These are phyloP conservation scores for Drosophila saltans DNA, from an alignment of 1,140 invertebrate genomes.

Conservation along the genomic window DNA sequence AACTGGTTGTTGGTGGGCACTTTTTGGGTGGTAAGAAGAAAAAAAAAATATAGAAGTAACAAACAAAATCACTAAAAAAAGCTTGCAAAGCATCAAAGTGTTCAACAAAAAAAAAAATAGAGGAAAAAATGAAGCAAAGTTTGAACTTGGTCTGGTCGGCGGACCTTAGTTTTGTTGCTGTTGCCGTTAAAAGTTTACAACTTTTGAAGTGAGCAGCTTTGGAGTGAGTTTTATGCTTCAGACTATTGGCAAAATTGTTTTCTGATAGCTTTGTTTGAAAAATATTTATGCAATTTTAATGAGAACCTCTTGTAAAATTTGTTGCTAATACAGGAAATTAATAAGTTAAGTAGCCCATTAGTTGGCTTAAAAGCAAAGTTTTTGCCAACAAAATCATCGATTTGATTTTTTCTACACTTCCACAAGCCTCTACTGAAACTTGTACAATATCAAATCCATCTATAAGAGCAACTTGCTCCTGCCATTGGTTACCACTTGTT, in stretches of 20 bases:
- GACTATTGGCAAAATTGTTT: constrained; percentile 62
- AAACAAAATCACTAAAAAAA: constrained; percentile 54
- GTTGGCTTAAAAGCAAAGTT: constrained; percentile 18
- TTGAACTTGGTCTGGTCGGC: constrained; percentile 24
- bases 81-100: constrained; percentile 60
- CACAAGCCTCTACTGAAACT: neutral
- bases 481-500: constrained; percentile 53
- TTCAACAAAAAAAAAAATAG: constrained; percentile 35
- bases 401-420: neutral
- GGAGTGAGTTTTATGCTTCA: constrained; percentile 32
- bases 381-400: constrained; percentile 8
- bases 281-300: constrained; percentile 69
- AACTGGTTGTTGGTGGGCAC: constrained; percentile 30
- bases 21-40: constrained; percentile 24
- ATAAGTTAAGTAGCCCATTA: constrained; percentile 65
- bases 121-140: constrained; percentile 22
- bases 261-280: constrained; percentile 35
- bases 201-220: constrained; percentile 59
- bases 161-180: constrained; percentile 22
- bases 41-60: constrained; percentile 21
- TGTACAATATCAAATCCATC: constrained; percentile 7
- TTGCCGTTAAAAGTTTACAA: constrained; percentile 33
- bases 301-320: constrained; percentile 51
- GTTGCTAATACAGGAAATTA: constrained; percentile 71
- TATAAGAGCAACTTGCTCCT: constrained; percentile 28